Evolutionary conservation across 2,113 vertebrate genomes (phyloP).

Genomic region (Candoia aspera): DNA sequence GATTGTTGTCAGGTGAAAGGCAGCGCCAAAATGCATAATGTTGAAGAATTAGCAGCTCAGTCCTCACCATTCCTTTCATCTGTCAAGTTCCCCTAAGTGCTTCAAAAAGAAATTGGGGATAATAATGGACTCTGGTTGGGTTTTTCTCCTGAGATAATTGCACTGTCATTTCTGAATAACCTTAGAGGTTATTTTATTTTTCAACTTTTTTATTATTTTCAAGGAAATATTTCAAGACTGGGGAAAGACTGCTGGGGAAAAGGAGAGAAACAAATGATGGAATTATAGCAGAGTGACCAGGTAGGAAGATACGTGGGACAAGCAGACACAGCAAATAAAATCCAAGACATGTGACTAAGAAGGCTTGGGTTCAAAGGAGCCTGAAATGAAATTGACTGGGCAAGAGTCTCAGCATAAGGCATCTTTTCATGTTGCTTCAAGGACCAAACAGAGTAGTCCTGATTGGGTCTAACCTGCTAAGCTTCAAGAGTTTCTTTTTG

Average conservation of each 20-base stretch:
- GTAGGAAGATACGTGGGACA: not conserved
- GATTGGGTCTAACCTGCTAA: not conserved
- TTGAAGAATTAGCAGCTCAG: slow-evolving; percentile 54
- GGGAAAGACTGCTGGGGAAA: not conserved
- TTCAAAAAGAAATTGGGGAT: slow-evolving; percentile 41
- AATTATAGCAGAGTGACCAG: not conserved
- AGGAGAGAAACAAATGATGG: not conserved
- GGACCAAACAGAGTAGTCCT: not conserved
- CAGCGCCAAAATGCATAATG: not conserved
- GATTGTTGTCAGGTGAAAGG: slow-evolving; percentile 60
- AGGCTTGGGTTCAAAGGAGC: not conserved
- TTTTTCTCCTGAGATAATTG: slow-evolving; percentile 52
- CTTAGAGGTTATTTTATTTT: slow-evolving; percentile 36
- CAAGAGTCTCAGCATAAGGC: not conserved
- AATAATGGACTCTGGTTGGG: slow-evolving; percentile 29
- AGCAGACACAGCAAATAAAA: not conserved
- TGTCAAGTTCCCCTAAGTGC: slow-evolving; percentile 50
- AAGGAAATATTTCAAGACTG: slow-evolving; percentile 23
- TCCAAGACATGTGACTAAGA: not conserved
- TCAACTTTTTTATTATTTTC: not conserved
- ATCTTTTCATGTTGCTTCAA: not conserved
- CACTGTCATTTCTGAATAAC: slow-evolving; percentile 44
- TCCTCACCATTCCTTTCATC: slow-evolving; percentile 40
- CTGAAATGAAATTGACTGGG: not conserved
- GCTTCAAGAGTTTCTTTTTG: not conserved